Percentiles rank a stretch among this genome's conserved stretches.
Conservation (phyloP, 1,140 invertebrate genomes). For the Rhagoletis zephyria region DNA sequence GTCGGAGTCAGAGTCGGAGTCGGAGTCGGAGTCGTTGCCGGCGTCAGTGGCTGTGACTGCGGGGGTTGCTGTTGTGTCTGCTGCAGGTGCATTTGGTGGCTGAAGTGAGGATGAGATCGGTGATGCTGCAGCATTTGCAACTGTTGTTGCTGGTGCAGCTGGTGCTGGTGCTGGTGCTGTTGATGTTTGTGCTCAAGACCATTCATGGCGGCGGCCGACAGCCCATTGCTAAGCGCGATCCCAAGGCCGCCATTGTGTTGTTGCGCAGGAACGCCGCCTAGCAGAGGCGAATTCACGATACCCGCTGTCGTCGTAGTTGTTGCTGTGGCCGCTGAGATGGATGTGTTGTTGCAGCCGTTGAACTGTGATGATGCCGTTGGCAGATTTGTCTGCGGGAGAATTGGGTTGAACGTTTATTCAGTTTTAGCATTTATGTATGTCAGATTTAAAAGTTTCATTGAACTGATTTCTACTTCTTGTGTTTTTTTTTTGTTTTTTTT, state of each 20-base stretch:
- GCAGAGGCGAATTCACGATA: conserved; percentile 57
- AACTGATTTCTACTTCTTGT: conserved; percentile 55
- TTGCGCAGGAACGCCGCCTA: conserved; percentile 42
- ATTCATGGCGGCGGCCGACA: conserved; percentile 45
- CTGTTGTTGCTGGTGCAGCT: conserved; percentile 62
- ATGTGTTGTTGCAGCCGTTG: conserved; percentile 50
- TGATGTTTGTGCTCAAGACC: conserved; percentile 40
- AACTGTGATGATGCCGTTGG: conserved; percentile 63
- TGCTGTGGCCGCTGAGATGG: conserved; percentile 56
- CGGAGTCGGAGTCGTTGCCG: neutral
- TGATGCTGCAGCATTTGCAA: conserved; percentile 7
- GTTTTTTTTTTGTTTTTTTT: conserved; percentile 28
- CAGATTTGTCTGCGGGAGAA: conserved; percentile 73
- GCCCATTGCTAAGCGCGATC: conserved; percentile 67
- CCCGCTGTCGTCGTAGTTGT: conserved; percentile 56
- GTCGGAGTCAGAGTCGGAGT: no score
- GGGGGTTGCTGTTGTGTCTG: neutral
- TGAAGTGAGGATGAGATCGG: neutral
- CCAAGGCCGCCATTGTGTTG: conserved; percentile 52
- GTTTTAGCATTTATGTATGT: conserved; percentile 63
- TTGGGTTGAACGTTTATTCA: conserved; percentile 56
- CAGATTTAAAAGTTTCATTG: conserved; percentile 56
- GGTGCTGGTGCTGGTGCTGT: conserved; percentile 62
- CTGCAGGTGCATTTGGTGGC: conserved; percentile 18
- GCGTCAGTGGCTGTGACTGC: neutral